Percentiles rank a stretch among this genome's conserved stretches.
Conservation (phyloP, 35 echinoderm and acorn worm genomes). For the Apostichopus californicus region DNA sequence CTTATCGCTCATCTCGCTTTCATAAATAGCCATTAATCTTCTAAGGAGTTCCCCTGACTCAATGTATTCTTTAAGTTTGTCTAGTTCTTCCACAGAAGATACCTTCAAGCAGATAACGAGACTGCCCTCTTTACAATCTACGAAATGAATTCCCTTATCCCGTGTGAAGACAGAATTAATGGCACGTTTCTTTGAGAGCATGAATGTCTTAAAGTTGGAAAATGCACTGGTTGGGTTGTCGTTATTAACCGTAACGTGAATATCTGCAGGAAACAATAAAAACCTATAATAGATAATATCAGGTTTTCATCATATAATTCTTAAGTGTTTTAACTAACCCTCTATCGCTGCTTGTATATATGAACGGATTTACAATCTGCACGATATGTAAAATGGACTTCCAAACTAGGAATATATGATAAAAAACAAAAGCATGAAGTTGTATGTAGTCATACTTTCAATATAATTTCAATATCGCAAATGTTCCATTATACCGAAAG, state of each 20-base stretch:
- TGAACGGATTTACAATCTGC: no score
- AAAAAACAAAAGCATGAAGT: no score
- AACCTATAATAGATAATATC: no score
- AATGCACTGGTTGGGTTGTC: background rate
- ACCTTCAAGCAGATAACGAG: background rate
- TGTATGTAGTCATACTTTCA: no score
- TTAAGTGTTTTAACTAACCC: no score
- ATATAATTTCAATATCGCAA: no score
- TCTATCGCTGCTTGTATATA: no score
- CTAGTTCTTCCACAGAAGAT: background rate
- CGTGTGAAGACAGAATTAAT: background rate
- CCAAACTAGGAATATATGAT: no score
- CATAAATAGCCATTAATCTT: background rate
- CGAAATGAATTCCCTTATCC: background rate
- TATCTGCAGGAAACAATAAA: background rate
- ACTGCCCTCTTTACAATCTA: background rate
- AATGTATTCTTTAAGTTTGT: background rate
- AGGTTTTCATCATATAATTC: no score
- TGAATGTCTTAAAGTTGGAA: background rate
- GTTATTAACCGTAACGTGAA: background rate
- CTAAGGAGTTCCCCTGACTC: background rate
- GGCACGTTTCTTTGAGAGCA: no score
- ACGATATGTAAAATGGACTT: no score
- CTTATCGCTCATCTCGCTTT: background rate
- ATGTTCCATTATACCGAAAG: no score